Evolutionary conservation across 2,888 invertebrate genomes (phyloP), one percentile per base, ranked within the genome.

Genomic region (Drosophila dives): DNA sequence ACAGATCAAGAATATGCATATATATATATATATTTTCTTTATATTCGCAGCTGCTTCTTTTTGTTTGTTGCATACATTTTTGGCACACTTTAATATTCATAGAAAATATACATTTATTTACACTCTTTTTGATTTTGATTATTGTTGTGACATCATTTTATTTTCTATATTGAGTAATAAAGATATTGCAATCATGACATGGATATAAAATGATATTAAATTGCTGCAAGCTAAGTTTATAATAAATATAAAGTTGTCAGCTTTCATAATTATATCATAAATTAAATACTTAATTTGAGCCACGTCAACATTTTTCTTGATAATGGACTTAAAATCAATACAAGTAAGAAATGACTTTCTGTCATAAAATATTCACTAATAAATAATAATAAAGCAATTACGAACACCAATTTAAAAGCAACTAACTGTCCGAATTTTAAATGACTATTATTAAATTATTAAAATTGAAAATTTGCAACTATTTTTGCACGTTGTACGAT

Each of bases 301-400:
- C 17, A 50, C 56, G 55, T 73, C 48, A 60, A 17, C 11, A 8
- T 11, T 53, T n/a, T 45, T 62, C 77, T 71, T 75, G 77, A 67
- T 75, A 71, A 33, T 71, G 64, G 42, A 38, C 10, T 29, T 29
- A 34, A 38, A 34, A 78, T 77, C 67, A 75, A 71, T 75, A 53
- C 32, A 26, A 66, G 63, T 69, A 62, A 58, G 48, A 74, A 71
- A 49, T 74, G 40, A 29, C 51, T 66, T 62, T 48, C 38, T 67
- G 77, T 34, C 54, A 56, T 36, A 53, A 8, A 56, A 62, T 49
- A 64, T 34, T 50, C 32, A 63, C 42, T 38, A 33, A 40, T 23
- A 45, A 33, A 40, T 23, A 45, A 48, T 38, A 48, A 29, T 20
- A 33, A 55, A 45, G 49, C 33, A 53, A 50, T 50, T 49, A 40